A percentile compares a stretch with the other conserved stretches of the same genome.
Conservation (phyloP, 2,113 vertebrate genomes). For the Ophthalmolycus amberensis region DNA sequence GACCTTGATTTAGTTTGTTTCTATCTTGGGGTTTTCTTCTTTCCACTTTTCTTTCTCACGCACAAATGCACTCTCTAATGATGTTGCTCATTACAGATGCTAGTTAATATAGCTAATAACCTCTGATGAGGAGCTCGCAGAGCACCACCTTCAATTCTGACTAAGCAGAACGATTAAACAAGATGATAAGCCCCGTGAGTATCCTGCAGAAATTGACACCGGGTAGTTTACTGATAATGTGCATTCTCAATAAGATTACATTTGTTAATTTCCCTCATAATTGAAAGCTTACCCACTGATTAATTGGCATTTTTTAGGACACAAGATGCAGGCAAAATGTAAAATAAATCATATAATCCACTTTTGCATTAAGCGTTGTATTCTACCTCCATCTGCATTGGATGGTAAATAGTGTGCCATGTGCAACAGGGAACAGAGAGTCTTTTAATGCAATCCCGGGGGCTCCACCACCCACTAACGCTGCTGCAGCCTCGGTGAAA, state of each 20-base stretch:
- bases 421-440: slow-evolving; percentile 55
- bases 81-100: slow-evolving; percentile 28
- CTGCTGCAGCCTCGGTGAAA: slow-evolving; percentile 41
- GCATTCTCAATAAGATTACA: background rate
- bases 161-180: slow-evolving; percentile 35
- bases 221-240: slow-evolving; percentile 14
- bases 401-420: slow-evolving; percentile 44
- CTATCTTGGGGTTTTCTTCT: background rate
- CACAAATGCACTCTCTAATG: slow-evolving; percentile 14
- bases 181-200: slow-evolving; percentile 15
- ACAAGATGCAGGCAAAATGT: slow-evolving; percentile 1
- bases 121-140: slow-evolving; percentile 20
- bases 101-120: slow-evolving; percentile 22
- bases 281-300: slow-evolving; percentile 16
- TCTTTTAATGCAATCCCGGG: slow-evolving; percentile 51
- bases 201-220: slow-evolving; percentile 10
- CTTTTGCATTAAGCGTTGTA: slow-evolving; percentile 35
- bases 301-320: slow-evolving; percentile 19
- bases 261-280: slow-evolving; percentile 10
- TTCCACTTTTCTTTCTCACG: background rate
- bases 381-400: slow-evolving; percentile 21
- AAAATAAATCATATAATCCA: slow-evolving; percentile 24
- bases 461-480: slow-evolving; percentile 48
- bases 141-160: slow-evolving; percentile 9
- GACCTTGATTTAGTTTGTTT: slow-evolving; percentile 22